These are phyloP conservation scores for Elegia similella DNA, from an alignment of 2,888 invertebrate genomes.

Conservation along the genomic window DNA sequence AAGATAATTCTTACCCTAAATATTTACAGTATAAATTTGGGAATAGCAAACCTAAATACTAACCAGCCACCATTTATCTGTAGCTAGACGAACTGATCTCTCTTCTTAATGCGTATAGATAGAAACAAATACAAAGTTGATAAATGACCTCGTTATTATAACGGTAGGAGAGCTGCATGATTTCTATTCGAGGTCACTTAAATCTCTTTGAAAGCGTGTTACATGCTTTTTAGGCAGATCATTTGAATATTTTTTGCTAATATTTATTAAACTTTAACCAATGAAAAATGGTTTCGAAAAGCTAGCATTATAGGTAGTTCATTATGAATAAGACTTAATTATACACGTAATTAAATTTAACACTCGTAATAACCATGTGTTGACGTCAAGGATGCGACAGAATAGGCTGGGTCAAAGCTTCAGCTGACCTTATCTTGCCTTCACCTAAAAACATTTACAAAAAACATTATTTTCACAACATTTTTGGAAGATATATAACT, in stretches of 20 bases:
- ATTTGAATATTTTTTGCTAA: slow-evolving; percentile 47
- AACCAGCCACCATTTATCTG: slow-evolving; percentile 33
- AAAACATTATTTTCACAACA: slow-evolving; percentile 44
- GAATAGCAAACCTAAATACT: slow-evolving; percentile 18
- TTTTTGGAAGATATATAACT: slow-evolving; percentile 38
- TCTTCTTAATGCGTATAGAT: slow-evolving; percentile 55
- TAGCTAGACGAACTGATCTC: slow-evolving; percentile 41
- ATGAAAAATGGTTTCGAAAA: slow-evolving; percentile 26
- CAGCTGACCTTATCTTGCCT: slow-evolving; percentile 47
- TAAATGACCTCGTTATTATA: slow-evolving; percentile 79
- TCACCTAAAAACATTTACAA: slow-evolving; percentile 45
- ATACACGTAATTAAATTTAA: slow-evolving; percentile 39
- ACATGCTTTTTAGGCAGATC: slow-evolving; percentile 59
- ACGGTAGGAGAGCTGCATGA: slow-evolving; percentile 75
- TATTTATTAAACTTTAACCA: slow-evolving; percentile 21
- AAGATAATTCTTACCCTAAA: no score
- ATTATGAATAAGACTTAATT: slow-evolving; percentile 50
- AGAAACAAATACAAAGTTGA: slow-evolving; percentile 74
- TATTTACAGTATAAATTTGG: no score
- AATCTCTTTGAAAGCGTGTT: slow-evolving; percentile 66
- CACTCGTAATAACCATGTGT: slow-evolving; percentile 42
- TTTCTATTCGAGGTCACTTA: slow-evolving; percentile 74
- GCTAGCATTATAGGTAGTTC: slow-evolving; percentile 22
- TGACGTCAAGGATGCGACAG: slow-evolving; percentile 50
- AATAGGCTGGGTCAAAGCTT: slow-evolving; percentile 42